Evolutionary conservation across 2,888 invertebrate species (phyloP).

Genomic region (Epinotia demarniana): DNA sequence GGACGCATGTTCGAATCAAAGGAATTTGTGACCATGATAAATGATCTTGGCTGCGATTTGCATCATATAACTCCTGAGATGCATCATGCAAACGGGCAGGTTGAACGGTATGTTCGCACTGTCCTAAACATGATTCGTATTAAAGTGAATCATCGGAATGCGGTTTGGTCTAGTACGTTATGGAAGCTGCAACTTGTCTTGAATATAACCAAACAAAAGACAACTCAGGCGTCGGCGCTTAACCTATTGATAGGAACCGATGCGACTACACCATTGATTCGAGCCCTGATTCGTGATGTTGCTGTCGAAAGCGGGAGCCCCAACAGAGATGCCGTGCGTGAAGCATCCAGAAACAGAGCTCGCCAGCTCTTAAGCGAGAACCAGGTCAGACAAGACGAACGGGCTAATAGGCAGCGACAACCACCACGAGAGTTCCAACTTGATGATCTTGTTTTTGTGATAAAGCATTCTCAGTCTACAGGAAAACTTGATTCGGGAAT

Average conservation of each 20-base stretch:
- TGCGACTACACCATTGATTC: background rate
- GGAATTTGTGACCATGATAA: no score
- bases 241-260: conserved; percentile 3
- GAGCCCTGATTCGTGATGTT: background rate
- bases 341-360: background rate
- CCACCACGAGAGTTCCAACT: conserved; percentile 21
- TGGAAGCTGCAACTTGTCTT: background rate
- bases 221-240: background rate
- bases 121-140: no score
- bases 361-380: background rate
- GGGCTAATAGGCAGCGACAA: conserved; percentile 1
- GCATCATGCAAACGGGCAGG: no score
- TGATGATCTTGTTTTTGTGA: no score
- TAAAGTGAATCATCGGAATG: no score
- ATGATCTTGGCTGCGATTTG: no score
- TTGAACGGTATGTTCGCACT: no score
- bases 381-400: conserved; percentile 10
- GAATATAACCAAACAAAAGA: background rate
- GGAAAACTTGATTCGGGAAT: conserved; percentile 40
- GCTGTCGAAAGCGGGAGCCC: conserved; percentile 14
- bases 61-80: no score
- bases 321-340: conserved; percentile 25
- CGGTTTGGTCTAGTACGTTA: background rate
- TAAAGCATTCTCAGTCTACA: conserved; percentile 34
- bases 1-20: no score